Base-by-base conservation (phyloP, 2,888 invertebrate genomes). In the Tyria jacobaeae region DNA sequence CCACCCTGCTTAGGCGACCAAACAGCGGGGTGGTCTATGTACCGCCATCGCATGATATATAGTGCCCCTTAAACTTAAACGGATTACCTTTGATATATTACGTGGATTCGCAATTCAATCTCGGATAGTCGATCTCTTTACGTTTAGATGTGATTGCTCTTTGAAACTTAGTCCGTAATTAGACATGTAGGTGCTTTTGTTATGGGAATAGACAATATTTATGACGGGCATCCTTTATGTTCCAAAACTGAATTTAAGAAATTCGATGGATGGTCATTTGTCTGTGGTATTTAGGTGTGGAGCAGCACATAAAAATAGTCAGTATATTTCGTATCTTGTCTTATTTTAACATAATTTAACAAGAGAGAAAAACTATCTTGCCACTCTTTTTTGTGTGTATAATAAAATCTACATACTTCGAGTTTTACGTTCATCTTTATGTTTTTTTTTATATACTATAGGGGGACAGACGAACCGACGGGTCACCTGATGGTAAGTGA, bases 61-160 rank as follows among this genome's bases (percentile, higher is more conserved):
- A 90, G 89, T 90, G 89, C 90, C 86, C 88, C 91, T 90, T 91
- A 92, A 91, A 91, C 91, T 90, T 92, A 92, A 93, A 90, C 90
- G 92, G 93, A 92, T 92, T 93, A 92, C 92, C 92, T 92, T 91
- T 93, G 93, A 93, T 92, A 91, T 92, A 93, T 92, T 91, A 91
- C 90, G 85, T 84, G 90, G 89, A 89, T 90, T 84, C 87, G 86
- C 87, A 89, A 91, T 92, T 91, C 92, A 92, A 92, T 92, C 92
- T 90, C 89, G 85, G 87, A 87, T 90, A 91, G 88, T 90, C 90
- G 88, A 90, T 89, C 88, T 86, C 81, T 80, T 62, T 59, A 57
- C 55, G 80, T 78, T 84, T 84, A 83, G 77, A 83, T 86, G 85
- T 84, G 87, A 91, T 90, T 91, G 89, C 89, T 88, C 89, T 90